These are phyloP conservation scores for Ptychodera flava DNA, from an alignment of 35 echinoderm and acorn worm species.

Conservation along the genomic window DNA sequence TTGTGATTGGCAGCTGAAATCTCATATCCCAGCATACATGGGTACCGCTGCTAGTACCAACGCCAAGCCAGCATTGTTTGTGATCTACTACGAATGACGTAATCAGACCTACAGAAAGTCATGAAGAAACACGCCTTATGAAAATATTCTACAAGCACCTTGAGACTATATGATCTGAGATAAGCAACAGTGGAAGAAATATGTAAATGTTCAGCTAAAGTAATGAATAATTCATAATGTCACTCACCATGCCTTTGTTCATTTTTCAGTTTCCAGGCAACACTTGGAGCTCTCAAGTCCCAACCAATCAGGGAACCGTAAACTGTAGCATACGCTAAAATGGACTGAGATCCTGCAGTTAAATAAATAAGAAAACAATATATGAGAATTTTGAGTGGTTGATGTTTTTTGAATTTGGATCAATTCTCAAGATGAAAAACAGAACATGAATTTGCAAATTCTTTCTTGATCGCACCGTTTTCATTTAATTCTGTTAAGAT, in stretches of 20 bases:
- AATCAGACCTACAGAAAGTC: slow-evolving; percentile 55
- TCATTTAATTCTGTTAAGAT: too few relatives aligned
- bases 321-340: slow-evolving; percentile 72
- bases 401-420: too few relatives aligned
- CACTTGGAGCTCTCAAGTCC: slow-evolving; percentile 81
- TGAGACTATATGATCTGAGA: too few relatives aligned
- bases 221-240: background rate
- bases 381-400: too few relatives aligned
- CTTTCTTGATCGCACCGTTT: too few relatives aligned
- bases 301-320: slow-evolving; percentile 83
- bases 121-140: too few relatives aligned
- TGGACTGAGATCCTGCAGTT: slow-evolving; percentile 61
- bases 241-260: slow-evolving; percentile 69
- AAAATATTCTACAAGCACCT: too few relatives aligned
- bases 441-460: too few relatives aligned
- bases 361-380: background rate
- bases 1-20: slow-evolving; percentile 94
- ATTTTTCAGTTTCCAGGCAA: slow-evolving; percentile 77
- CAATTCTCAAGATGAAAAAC: too few relatives aligned
- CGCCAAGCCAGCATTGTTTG: slow-evolving; percentile 86
- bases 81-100: slow-evolving; percentile 92
- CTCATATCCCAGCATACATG: slow-evolving; percentile 95
- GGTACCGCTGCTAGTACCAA: slow-evolving; percentile 84
- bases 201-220: too few relatives aligned
- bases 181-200: too few relatives aligned